Base-by-base conservation (phyloP, 2,797 vertebrate genomes). In the Propithecus deckenii region DNA sequence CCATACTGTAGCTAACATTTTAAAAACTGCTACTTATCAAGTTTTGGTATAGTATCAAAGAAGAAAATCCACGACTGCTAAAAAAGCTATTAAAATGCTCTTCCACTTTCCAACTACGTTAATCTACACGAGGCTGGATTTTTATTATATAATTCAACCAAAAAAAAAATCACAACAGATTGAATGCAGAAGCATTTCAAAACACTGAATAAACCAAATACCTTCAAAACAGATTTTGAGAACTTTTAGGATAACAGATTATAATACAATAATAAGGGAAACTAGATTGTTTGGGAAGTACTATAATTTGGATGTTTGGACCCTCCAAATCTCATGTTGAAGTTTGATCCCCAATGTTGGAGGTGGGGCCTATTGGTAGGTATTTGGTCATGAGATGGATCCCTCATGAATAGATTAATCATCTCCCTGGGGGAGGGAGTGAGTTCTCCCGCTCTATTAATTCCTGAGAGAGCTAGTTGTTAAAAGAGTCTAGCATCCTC, bases 201-300 rank as follows among this genome's bases (percentile, higher is more conserved):
- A 88, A 61, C 4, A 50, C 4, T 95, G 72, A 71, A 92, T 75
- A 48, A 86, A 59, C 46, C 17, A 76, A 94, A 23, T 35, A 79
- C 75, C 41, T 92, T 95, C 43, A 78, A 89, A 97, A 69, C 15
- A 83, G 41, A 96, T 86, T 91, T 88, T 93, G n/a, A 95, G 7
- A 90, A 72, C 32, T 87, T 83, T 81, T 41, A 96, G 76, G 83
- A 94, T 80, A n/a, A 88, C 6, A 95, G 10, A 87, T 74, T 80
- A 93, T 41, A 71, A 43, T 38, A 72, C 9, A 74, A 38, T 50
- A 93, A 13, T 46, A 89, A 94, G 75, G 85, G 23, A 96, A 93
- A 91, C 23, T 13, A 87, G 41, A 67, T 12, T 86, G 52, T 86
- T 71, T 57, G 17, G 32, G 13, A 14, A n/a, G 76, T 79, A n/a